These are phyloP conservation scores for Mesembrinibis cayennensis DNA, from an alignment of 2,113 vertebrate species.

Conservation along the genomic window DNA sequence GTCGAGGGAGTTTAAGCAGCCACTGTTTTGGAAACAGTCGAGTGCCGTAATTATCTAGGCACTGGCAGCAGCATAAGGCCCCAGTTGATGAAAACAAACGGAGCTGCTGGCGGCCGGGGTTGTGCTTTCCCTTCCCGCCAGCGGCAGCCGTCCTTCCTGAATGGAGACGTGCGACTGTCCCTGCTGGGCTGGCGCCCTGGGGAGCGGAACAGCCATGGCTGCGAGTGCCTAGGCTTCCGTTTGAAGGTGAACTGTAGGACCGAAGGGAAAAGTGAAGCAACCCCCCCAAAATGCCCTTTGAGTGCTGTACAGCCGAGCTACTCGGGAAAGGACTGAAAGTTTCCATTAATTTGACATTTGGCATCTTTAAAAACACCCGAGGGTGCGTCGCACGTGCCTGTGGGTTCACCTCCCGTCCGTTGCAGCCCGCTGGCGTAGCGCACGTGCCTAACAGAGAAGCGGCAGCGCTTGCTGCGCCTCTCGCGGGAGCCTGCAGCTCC, in stretches of 20 bases:
- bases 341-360: neutral
- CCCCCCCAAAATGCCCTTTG: too few relatives aligned
- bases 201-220: neutral
- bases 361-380: neutral
- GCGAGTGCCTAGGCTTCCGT: accelerated
- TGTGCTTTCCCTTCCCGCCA: neutral
- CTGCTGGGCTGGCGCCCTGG: neutral
- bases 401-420: neutral
- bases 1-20: neutral
- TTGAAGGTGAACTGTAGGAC: neutral
- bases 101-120: neutral
- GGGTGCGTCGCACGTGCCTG: accelerated
- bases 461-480: neutral
- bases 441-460: neutral
- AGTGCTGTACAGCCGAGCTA: neutral
- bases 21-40: neutral
- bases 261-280: neutral
- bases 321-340: neutral
- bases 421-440: too few relatives aligned
- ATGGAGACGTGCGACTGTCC: neutral
- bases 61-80: neutral
- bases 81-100: neutral
- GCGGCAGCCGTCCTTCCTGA: neutral
- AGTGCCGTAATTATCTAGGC: neutral
- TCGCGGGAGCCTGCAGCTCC: neutral